Conservation (phyloP, 2,888 invertebrate species). For the Escarpia spicata region DNA sequence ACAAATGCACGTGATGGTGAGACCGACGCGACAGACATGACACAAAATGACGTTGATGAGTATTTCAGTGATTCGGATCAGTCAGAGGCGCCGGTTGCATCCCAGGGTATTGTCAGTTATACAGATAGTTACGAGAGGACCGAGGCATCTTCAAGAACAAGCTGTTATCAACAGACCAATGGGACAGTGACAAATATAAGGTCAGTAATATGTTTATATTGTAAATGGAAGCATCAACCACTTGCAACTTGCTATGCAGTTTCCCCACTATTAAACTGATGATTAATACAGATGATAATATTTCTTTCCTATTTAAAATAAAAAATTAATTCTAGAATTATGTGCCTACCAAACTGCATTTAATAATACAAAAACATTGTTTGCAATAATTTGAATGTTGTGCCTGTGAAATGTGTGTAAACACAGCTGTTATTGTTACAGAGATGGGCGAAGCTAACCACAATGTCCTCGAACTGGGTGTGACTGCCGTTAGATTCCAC, state of each 20-base stretch:
- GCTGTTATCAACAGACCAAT: background rate
- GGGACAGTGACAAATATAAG: background rate
- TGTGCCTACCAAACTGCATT: no score
- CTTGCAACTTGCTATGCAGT: background rate
- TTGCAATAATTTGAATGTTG: no score
- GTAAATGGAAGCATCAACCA: background rate
- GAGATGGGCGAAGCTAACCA: no score
- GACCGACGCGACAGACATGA: background rate
- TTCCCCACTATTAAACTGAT: no score
- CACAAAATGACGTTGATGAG: constrained; percentile 8
- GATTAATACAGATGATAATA: no score
- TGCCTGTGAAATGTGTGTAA: no score
- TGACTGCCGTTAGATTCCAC: no score
- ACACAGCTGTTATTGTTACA: no score
- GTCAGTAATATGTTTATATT: background rate
- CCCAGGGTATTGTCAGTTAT: background rate
- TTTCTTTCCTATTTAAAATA: no score
- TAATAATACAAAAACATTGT: no score
- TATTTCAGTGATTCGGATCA: background rate
- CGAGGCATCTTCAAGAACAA: background rate
- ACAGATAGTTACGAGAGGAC: background rate
- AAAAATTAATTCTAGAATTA: no score
- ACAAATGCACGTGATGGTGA: background rate
- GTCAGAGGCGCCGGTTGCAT: background rate
- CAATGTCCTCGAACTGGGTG: no score